phyloP scores from a whole-genome alignment of 2,113 vertebrate genomes.

The Ceyx margarethae region DNA sequence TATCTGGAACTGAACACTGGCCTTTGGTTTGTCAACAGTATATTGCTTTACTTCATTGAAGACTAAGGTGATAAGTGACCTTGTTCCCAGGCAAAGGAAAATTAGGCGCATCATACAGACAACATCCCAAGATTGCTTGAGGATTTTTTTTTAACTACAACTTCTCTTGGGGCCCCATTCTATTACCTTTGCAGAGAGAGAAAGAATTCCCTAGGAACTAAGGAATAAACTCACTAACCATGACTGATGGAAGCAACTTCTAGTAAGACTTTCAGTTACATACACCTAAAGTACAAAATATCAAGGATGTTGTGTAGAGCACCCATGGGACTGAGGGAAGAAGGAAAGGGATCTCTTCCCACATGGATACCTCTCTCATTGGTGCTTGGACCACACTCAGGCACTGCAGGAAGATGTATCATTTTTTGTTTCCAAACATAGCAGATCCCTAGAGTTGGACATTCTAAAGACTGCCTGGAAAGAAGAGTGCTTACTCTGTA shows the following conservation, averaged over 20 bases:
- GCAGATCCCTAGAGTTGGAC: not conserved
- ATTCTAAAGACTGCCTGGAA: not conserved
- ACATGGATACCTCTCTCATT: not conserved
- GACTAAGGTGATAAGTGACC: conserved; percentile 6
- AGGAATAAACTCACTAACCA: not conserved
- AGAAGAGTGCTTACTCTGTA: not conserved
- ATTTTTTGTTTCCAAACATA: not conserved
- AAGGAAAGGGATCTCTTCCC: not conserved
- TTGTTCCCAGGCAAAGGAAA: conserved; percentile 42
- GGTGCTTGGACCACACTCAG: not conserved
- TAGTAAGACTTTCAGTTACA: not conserved
- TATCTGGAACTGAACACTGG: not conserved
- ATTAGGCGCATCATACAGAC: not conserved
- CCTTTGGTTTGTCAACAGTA: not conserved
- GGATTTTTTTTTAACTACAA: not conserved
- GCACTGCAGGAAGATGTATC: not conserved
- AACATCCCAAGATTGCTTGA: not conserved
- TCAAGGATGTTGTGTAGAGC: not conserved
- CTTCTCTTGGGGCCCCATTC: not conserved
- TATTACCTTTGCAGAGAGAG: not conserved
- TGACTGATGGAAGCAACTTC: not conserved
- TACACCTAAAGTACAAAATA: not conserved
- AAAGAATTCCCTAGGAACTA: not conserved
- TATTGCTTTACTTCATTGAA: not conserved
- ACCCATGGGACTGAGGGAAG: not conserved